Evolutionary conservation across 53 echinoderm and acorn worm species (phyloP).

Genomic region (Antedon mediterranea): DNA sequence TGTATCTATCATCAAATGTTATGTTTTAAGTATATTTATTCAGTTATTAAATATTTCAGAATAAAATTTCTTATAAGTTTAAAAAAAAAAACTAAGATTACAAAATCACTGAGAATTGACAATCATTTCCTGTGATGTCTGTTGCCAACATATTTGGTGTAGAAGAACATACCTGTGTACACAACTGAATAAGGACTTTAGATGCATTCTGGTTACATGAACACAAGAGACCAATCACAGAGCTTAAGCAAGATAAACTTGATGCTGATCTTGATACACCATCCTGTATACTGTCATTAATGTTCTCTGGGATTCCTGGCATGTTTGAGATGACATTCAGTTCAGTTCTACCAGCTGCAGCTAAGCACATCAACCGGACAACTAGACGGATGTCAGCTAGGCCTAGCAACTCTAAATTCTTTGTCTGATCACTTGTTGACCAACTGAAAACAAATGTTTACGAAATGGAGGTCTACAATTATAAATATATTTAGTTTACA

Average conservation of each 20-base stretch:
- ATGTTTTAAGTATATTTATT: no score
- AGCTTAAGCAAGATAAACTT: constrained; percentile 77
- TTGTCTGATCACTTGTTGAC: constrained; percentile 83
- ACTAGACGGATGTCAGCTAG: constrained; percentile 88
- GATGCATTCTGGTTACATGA: constrained; percentile 69
- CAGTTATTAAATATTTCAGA: no score
- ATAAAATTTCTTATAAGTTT: no score
- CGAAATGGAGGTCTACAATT: no score
- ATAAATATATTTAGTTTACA: no score
- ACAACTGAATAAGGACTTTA: constrained; percentile 81
- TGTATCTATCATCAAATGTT: no score
- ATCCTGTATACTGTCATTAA: constrained; percentile 8
- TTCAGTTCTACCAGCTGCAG: constrained; percentile 87
- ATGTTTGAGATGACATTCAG: constrained; percentile 28
- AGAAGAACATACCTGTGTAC: constrained; percentile 60
- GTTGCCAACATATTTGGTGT: no score
- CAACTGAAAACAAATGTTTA: constrained; percentile 53
- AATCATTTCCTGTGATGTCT: no score
- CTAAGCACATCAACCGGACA: constrained; percentile 86
- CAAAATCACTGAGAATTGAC: no score
- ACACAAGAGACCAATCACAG: constrained; percentile 74
- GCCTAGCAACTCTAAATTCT: constrained; percentile 78
- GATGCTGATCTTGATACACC: constrained; percentile 30
- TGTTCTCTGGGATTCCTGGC: constrained; percentile 11
- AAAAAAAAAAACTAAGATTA: no score